Evolutionary conservation across 2,888 invertebrate genomes (phyloP), one percentile per base, ranked within the genome.

Genomic region (Cylloceria caligata): DNA sequence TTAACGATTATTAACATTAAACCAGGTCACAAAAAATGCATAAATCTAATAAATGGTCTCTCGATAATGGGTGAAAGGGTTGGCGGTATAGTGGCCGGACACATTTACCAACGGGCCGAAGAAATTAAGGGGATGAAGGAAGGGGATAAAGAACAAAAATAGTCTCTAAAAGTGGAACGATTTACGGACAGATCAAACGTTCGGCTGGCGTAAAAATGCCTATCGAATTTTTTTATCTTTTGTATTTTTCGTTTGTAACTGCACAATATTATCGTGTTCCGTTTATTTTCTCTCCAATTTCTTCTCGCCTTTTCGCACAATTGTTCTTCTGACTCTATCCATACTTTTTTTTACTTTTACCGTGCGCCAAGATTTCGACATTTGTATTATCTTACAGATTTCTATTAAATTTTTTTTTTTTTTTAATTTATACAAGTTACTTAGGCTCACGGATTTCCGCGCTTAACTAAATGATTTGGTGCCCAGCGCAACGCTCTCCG

Each of bases 11-110:
- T 86, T 89, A 88, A 88, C 82, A 87, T 88, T 89, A 88, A 89
- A 89, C 88, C 89, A 88, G 88, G 88, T 90, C 90, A 90, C 89
- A 83, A 89, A 88, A 90, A 90, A 86, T 88, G 75, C 80, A 81
- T 83, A 87, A 84, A 89, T 74, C 84, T 88, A 88, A 84, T 81
- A 81, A 80, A 81, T 83, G 79, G 47, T 83, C 72, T 83, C 76
- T 71, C 75, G 72, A 64, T 80, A 72, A 49, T 49, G 64, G 39
- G 69, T n/a, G n/a, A n/a, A 45, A 60, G 62, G 49, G 68, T n/a
- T n/a, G 47, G 42, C 45, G 30, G 42, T 36, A 2, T 64, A 13
- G 13, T 13, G 27, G 49, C 55, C 49, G 62, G 42, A 39, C 16
- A 49, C 7, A 13, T 30, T 42, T 19, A 57, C 16, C 57, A 30